These are phyloP conservation scores for Himalopsyche kuldschensis DNA, from an alignment of 2,888 invertebrate genomes.

Conservation along the genomic window DNA sequence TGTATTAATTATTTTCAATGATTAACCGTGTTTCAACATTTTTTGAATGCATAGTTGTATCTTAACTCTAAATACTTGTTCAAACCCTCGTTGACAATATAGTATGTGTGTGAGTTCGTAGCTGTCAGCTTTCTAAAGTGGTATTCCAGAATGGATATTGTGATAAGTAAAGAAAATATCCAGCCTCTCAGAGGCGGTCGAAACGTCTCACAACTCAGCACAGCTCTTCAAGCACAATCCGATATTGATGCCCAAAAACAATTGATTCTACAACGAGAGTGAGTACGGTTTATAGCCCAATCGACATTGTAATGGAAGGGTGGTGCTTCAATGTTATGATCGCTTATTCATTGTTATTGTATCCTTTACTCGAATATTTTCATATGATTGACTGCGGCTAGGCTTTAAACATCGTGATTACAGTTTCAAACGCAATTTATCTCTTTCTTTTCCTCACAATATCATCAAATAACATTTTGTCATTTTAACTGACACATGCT, in stretches of 20 bases:
- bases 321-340: conserved; percentile 16
- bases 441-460: background rate
- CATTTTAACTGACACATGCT: background rate
- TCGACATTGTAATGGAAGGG: conserved; percentile 22
- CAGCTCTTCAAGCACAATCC: conserved; percentile 77
- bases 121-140: conserved; percentile 32
- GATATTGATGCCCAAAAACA: conserved; percentile 69
- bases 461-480: background rate
- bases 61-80: background rate
- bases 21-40: conserved; percentile 1
- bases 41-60: conserved; percentile 4
- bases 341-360: background rate
- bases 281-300: conserved; percentile 44
- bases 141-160: conserved; percentile 65
- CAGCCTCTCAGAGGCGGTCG: conserved; percentile 89
- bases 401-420: background rate
- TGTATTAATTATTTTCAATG: conserved; percentile 14
- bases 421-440: background rate
- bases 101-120: conserved; percentile 18
- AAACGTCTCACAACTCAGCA: conserved; percentile 75
- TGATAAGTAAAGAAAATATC: conserved; percentile 89
- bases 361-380: background rate
- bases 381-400: background rate
- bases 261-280: conserved; percentile 71
- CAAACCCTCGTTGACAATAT: conserved; percentile 8